phyloP scores from a whole-genome alignment of 2,797 vertebrate species.

The Scarus forsteni region DNA sequence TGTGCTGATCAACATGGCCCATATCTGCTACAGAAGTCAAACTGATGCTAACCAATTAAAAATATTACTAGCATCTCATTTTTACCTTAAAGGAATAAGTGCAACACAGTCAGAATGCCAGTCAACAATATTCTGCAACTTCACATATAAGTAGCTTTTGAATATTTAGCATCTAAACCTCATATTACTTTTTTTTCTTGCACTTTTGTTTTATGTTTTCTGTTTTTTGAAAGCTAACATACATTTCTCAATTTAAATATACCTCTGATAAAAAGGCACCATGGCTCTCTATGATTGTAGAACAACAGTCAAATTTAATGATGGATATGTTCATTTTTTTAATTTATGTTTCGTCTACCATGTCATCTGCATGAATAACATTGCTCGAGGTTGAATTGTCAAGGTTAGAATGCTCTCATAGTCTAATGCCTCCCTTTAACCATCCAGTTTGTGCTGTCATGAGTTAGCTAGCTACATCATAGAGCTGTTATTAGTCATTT shows the following conservation, averaged over 20 bases:
- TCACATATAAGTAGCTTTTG: background rate
- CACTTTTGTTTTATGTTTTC: constrained; percentile 4
- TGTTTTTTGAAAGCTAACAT: background rate
- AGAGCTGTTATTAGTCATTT: background rate
- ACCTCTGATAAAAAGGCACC: background rate
- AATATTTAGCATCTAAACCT: constrained; percentile 5
- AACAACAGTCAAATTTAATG: background rate
- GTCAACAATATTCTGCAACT: background rate
- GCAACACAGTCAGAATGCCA: background rate
- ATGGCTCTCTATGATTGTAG: constrained; percentile 3
- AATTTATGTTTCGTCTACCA: background rate
- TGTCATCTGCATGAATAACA: constrained; percentile 16
- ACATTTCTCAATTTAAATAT: background rate
- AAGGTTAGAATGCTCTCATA: constrained; percentile 4
- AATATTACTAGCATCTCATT: background rate
- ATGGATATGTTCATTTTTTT: background rate
- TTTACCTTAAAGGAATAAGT: constrained; percentile 9
- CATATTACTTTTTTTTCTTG: constrained; percentile 9
- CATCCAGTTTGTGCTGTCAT: background rate
- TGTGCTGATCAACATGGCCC: too few species aligned
- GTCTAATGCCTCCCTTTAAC: background rate
- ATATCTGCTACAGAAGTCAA: background rate
- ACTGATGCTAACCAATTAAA: background rate
- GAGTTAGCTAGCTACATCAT: background rate
- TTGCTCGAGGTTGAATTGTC: constrained; percentile 5